These are phyloP conservation scores for Euzophera pinguis DNA, from an alignment of 2,888 invertebrate species.

Conservation along the genomic window DNA sequence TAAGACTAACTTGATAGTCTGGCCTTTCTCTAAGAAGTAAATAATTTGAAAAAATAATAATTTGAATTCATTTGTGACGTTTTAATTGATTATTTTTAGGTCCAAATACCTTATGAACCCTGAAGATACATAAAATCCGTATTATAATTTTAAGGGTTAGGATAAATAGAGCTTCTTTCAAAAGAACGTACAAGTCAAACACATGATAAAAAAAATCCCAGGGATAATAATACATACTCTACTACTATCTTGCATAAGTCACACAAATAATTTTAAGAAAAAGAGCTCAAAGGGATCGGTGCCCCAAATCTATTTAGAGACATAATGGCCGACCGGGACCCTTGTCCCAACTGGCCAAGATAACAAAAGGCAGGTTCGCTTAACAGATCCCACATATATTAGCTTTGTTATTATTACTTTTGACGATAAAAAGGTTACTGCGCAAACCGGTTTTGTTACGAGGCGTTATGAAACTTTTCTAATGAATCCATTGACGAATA, in stretches of 20 bases:
- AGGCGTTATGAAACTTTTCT: conserved; percentile 68
- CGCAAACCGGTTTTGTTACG: conserved; percentile 60
- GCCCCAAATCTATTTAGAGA: conserved; percentile 48
- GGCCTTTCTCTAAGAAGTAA: no score
- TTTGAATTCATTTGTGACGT: no score
- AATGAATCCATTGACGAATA: conserved; percentile 61
- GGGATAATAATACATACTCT: not conserved
- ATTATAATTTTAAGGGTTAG: no score
- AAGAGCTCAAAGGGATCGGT: conserved; percentile 38
- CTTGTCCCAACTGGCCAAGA: conserved; percentile 39
- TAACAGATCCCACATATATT: conserved; percentile 51
- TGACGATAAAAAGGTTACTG: conserved; percentile 23
- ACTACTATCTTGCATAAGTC: conserved; percentile 15
- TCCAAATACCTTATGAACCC: no score
- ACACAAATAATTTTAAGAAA: conserved; percentile 44
- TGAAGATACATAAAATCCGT: no score
- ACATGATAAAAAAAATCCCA: not conserved
- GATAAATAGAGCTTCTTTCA: not conserved
- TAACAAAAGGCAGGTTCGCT: conserved; percentile 55
- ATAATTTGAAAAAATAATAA: no score
- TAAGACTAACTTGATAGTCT: no score
- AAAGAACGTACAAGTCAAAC: not conserved
- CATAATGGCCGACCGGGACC: conserved; percentile 44
- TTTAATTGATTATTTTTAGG: no score
- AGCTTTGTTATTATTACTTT: conserved; percentile 52